phyloP scores from a whole-genome alignment of 2,113 vertebrate species.

The Nibea coibor region DNA sequence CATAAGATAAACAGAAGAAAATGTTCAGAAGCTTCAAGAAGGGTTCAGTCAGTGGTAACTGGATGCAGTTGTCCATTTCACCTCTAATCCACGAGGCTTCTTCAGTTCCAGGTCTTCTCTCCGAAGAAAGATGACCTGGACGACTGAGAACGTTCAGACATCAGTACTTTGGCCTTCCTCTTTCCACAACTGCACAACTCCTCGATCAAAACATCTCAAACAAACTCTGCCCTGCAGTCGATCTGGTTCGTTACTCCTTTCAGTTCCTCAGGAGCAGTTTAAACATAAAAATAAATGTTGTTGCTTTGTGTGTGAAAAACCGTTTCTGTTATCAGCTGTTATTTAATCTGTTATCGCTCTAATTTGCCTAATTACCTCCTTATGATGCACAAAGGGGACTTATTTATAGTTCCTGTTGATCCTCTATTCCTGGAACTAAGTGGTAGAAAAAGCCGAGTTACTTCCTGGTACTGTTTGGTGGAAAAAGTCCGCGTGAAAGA shows the following conservation, averaged over 20 bases:
- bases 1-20: background rate
- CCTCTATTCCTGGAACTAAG: slow-evolving; percentile 25
- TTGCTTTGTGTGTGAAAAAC: slow-evolving; percentile 8
- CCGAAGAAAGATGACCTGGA: too few relatives aligned
- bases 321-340: background rate
- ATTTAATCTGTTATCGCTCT: background rate
- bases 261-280: background rate
- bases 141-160: too few relatives aligned
- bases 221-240: background rate
- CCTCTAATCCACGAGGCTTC: too few relatives aligned
- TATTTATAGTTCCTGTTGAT: slow-evolving; percentile 20
- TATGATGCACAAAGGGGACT: background rate
- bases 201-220: background rate
- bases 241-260: background rate
- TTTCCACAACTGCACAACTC: background rate
- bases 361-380: background rate
- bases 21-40: background rate
- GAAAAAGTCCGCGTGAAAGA: slow-evolving; percentile 5
- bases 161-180: background rate
- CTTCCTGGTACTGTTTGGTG: slow-evolving; percentile 11
- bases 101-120: too few relatives aligned
- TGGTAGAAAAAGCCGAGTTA: background rate
- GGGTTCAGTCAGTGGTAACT: too few relatives aligned
- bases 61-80: too few relatives aligned
- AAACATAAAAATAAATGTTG: background rate